Percentiles rank a stretch among this genome's conserved stretches.
These are phyloP conservation scores for Dipodomys spectabilis DNA, from an alignment of 2,113 vertebrate genomes.

Conservation along the genomic window DNA sequence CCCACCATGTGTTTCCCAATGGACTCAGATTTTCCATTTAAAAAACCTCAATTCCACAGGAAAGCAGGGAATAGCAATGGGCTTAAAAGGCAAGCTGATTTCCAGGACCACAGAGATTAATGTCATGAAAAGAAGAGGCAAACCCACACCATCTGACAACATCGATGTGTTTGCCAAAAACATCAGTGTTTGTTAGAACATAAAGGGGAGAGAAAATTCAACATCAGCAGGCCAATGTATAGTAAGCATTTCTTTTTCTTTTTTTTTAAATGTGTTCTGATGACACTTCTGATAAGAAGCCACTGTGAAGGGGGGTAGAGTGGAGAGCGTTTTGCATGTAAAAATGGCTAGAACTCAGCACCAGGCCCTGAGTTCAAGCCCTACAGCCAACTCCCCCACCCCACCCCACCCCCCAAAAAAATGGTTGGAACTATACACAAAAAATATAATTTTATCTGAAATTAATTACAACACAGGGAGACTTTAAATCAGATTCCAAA, in stretches of 20 bases:
- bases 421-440: conserved; percentile 14
- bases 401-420: background rate
- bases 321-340: conserved; percentile 60
- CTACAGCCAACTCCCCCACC: no score
- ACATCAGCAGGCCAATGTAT: conserved; percentile 62
- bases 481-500: conserved; percentile 35
- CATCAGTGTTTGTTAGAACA: conserved; percentile 72
- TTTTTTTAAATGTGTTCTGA: background rate
- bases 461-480: conserved; percentile 57
- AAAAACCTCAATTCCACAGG: conserved; percentile 87
- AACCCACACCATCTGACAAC: conserved; percentile 78
- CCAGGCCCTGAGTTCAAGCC: no score
- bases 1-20: conserved; percentile 71
- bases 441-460: conserved; percentile 55
- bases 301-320: conserved; percentile 26
- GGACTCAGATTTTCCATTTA: conserved; percentile 87
- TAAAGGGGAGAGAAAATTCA: conserved; percentile 75
- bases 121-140: conserved; percentile 64
- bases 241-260: conserved; percentile 37
- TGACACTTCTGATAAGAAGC: conserved; percentile 79
- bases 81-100: conserved; percentile 81
- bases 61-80: conserved; percentile 81
- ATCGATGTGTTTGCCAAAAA: conserved; percentile 77
- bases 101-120: conserved; percentile 79
- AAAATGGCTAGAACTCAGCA: conserved; percentile 29